Base-by-base conservation (phyloP, 2,113 vertebrate genomes). In the Rynchops niger region DNA sequence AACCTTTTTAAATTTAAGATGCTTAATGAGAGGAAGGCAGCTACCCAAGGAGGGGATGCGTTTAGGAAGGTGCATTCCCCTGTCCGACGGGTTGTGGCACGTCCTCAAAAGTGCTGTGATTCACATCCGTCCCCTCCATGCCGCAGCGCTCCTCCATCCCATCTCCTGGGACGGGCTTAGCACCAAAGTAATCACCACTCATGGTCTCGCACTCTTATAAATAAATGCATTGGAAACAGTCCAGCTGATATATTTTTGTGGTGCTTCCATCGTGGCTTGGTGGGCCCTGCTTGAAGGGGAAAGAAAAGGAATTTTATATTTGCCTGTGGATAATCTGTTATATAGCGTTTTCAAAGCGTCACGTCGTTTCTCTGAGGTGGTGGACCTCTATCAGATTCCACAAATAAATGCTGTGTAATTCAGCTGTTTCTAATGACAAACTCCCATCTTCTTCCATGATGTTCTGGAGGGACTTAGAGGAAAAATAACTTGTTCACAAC, bases 71-170 rank as follows among this genome's bases (percentile, higher is more conserved):
- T 2, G 3, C 0, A 2, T 6, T 94, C 15, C 30, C 53, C 50
- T 36, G 11, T 34, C 14, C 1, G 0, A 6, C 0, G 1, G 15
- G 30, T 36, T 4, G 15, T n/a, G 76, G 55, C 45, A 15, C 1
- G 0, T 63, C 82, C 63, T 88, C 77, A 66, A 36, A 20, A 88
- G 55, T 4, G 38, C 83, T 47, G 69, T 71, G 61, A 82, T 62
- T 92, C 88, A 86, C 34, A 55, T 86, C 79, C 69, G 82, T 59
- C 88, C 63, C 94, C 63, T 83, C 80, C 53, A 63, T 4, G 77
- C 83, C 1, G 2, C 72, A 83, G 55, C 15, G 11, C 69, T 86
- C 86, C 65, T 74, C 91, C 45, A 74, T 89, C 63, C 94, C 19
- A 0, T 52, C 87, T 82, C 82, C 73, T 49, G 76, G 78, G 85